Evolutionary conservation across 2,797 vertebrate genomes (phyloP), one percentile per base, ranked within the genome.

Genomic region (Anas acuta): DNA sequence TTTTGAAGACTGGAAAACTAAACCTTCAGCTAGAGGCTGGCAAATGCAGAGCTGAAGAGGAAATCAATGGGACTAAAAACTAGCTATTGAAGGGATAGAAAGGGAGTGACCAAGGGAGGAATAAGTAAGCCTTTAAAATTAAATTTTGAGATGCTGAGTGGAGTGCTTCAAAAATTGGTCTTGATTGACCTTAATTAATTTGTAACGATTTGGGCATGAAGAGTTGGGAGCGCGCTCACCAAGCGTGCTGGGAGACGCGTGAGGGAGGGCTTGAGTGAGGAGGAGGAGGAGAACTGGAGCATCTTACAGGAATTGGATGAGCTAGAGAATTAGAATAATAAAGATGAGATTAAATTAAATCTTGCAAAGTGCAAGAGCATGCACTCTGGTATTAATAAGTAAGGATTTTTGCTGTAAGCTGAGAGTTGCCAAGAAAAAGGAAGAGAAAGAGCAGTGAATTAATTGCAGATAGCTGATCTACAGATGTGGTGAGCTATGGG

Each of bases 121-220:
- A 67, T n/a, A 49, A 88, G 77, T 53, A 75, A 82, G 60, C 43
- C 67, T 87, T 65, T 62, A 47, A 74, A 94, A 90, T 86, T 2
- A 43, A 51, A 62, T 60, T 11, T 25, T 83, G 54, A 71, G 17
- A 13, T 33, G 57, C n/a, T 28, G 73, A 7, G 8, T 71, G 45
- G 19, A 61, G 54, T n/a, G 28, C 60, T 70, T 90, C 21, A 90
- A 37, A 75, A 88, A 82, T 57, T 53, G 30, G 56, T 67, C 80
- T 89, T 86, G 64, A 79, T 47, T 78, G 80, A 73, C 70, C 62
- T 32, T 92, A 90, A 89, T 91, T 84, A 83, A 70, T 53, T 84
- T 56, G 73, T 79, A 73, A 88, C 75, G 32, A 64, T 82, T 62
- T 43, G 67, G 60, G 77, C 80, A 72, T 74, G 33, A 78, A 26